Percentiles rank a stretch among this genome's conserved stretches.
Evolutionary conservation across 2,888 invertebrate genomes (phyloP).

Genomic region (Odontocolon sp.): DNA sequence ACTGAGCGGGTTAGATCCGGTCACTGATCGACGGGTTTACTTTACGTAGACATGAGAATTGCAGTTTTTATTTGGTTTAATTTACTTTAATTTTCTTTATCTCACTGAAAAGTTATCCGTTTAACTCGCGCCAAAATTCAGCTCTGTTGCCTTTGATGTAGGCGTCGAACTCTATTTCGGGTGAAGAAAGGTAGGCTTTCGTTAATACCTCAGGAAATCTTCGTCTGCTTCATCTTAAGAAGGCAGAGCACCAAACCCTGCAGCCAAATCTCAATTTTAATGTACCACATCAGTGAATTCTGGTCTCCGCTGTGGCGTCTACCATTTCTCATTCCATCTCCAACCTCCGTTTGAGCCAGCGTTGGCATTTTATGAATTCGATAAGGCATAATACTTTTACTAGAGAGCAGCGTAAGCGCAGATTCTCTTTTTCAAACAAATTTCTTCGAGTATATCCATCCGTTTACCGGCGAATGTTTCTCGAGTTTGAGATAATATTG

Average conservation of each 20-base stretch:
- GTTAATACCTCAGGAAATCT: not conserved
- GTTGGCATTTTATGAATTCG: not conserved
- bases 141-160: too few species aligned
- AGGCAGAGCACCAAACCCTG: too few species aligned
- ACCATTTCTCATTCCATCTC: too few species aligned
- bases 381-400: not conserved
- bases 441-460: too few species aligned
- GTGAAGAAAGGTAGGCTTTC: not conserved
- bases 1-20: not conserved
- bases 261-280: constrained; percentile 8
- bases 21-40: too few species aligned
- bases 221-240: not conserved
- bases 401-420: too few species aligned
- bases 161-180: not conserved
- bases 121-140: too few species aligned
- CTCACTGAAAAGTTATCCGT: too few species aligned
- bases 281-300: constrained; percentile 4
- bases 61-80: not conserved
- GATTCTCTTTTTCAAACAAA: too few species aligned
- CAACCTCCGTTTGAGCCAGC: too few species aligned
- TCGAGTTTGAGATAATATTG: not conserved
- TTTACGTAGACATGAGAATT: not conserved
- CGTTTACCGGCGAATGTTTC: too few species aligned
- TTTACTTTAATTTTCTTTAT: not conserved
- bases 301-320: not conserved